Evolutionary conservation across 2,797 vertebrate genomes (phyloP).

Genomic region (Huso huso): DNA sequence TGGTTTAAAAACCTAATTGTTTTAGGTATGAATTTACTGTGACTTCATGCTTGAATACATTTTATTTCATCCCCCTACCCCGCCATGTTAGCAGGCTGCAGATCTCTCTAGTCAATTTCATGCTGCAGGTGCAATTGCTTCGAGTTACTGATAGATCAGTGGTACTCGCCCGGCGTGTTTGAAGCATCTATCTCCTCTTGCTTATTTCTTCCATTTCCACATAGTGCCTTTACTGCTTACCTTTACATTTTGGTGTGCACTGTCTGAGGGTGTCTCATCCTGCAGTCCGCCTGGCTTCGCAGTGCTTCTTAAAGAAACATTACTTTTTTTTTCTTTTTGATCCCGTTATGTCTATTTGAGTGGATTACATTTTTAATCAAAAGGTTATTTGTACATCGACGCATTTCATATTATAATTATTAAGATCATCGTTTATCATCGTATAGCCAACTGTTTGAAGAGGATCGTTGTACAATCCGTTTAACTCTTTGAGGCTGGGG

Average conservation of each 20-base stretch:
- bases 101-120: constrained; percentile 20
- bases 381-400: constrained; percentile 5
- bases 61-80: constrained; percentile 21
- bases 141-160: constrained; percentile 17
- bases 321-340: constrained; percentile 14
- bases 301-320: constrained; percentile 31
- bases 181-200: constrained; percentile 13
- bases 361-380: constrained; percentile 34
- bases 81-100: constrained; percentile 31
- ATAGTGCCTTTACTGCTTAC: constrained; percentile 35
- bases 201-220: constrained; percentile 33
- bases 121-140: constrained; percentile 26
- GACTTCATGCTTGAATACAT: constrained; percentile 20
- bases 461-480: constrained; percentile 36
- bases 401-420: constrained; percentile 29
- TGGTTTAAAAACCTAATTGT: not conserved
- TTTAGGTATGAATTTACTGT: constrained; percentile 14
- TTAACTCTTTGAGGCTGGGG: constrained; percentile 48
- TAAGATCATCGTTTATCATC: constrained; percentile 16
- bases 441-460: constrained; percentile 32
- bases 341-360: constrained; percentile 25
- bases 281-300: constrained; percentile 32
- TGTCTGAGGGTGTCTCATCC: constrained; percentile 28
- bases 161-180: constrained; percentile 7
- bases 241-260: constrained; percentile 28